Evolutionary conservation across 1,140 invertebrate genomes (phyloP), one percentile per base, ranked within the genome.

Genomic region (Zaprionus vittiger): DNA sequence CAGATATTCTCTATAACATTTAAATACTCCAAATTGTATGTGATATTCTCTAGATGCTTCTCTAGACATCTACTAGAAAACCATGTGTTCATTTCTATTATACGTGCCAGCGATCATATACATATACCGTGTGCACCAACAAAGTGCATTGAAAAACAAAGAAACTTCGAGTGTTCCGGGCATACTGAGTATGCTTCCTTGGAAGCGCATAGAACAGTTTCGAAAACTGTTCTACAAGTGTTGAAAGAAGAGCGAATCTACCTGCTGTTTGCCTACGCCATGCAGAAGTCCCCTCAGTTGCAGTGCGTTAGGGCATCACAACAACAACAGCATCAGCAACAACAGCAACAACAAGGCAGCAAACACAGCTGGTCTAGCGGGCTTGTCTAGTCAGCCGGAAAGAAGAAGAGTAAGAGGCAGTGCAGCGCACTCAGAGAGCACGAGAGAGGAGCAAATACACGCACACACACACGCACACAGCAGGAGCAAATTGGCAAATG

Each of bases 341-440:
- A 61, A n/a, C 41, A 17, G 7, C 41, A 44, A n/a, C n/a, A 81
- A 31, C 0, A 11, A 11, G 31, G 54, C 59, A 66, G 47, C 6
- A 44, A 44, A 44, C 77, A 71, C 59, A 75, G 72, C 72, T 79
- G 67, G 71, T 67, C 54, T 76, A 68, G 79, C 83, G 83, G 83
- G 73, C 83, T 87, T 73, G 83, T 86, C 83, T 86, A 85, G 83
- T 60, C 83, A 73, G 66, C 68, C 56, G 71, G 69, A 26, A 54
- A 47, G 37, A 67, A 52, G 49, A 28, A 70, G 47, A 61, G 31
- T 20, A 52, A 37, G 37, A 14, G 37, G 47, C 7, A 15, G n/a
- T n/a, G 59, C 57, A 54, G 37, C 22, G 44, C 59, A 75, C 41
- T 56, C 54, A 73, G 56, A 54, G 63, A 73, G 22, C 31, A 28